Conservation (phyloP, 2,797 vertebrate genomes). For the Meda fulgida region DNA sequence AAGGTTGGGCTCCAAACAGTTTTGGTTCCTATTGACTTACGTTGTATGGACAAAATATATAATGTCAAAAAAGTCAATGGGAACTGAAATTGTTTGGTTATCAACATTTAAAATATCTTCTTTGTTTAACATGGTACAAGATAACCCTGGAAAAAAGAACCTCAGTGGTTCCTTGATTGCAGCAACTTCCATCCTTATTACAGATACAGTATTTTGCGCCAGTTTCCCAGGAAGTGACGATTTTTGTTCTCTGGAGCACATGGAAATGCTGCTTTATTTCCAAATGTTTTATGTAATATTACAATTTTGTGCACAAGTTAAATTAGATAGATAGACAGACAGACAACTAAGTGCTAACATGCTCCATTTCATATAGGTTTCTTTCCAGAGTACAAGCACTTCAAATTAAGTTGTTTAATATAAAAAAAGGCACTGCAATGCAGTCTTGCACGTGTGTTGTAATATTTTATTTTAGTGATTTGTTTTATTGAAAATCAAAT, state of each 20-base stretch:
- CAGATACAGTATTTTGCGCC: too few relatives aligned
- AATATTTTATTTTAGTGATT: not conserved
- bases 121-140: not conserved
- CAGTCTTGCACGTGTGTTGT: not conserved
- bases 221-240: too few relatives aligned
- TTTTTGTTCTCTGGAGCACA: not conserved
- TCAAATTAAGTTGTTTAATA: not conserved
- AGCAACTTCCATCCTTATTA: too few relatives aligned
- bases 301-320: too few relatives aligned
- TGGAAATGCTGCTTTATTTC: not conserved
- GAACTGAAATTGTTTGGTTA: not conserved
- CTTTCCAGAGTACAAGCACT: not conserved
- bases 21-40: not conserved
- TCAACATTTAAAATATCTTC: not conserved
- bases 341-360: too few relatives aligned
- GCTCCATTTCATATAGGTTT: too few relatives aligned
- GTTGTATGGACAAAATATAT: not conserved
- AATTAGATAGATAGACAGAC: too few relatives aligned
- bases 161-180: too few relatives aligned
- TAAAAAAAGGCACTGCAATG: not conserved
- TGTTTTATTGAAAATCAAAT: not conserved
- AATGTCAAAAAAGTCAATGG: not conserved
- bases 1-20: not conserved
- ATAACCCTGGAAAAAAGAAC: not conserved
- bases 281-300: too few relatives aligned